Evolutionary conservation across 2,797 vertebrate genomes (phyloP).

Genomic region (Lepilemur ruficaudatus): DNA sequence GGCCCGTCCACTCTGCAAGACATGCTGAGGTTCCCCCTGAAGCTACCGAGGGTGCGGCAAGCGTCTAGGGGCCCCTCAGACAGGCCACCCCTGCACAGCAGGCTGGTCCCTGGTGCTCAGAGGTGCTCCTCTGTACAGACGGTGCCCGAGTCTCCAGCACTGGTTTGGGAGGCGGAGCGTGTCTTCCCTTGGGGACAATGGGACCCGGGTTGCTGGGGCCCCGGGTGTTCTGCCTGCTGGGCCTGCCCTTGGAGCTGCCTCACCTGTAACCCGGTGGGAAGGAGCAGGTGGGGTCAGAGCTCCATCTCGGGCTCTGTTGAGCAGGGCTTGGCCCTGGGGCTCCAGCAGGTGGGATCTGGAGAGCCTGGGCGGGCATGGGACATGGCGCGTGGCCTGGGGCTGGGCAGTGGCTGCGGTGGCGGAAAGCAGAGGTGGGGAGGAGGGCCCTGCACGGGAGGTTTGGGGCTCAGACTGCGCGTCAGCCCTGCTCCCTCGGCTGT

Average conservation of each 20-base stretch:
- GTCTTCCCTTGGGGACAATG: not conserved
- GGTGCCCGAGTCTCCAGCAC: rapidly evolving
- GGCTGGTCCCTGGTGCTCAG: too few relatives aligned
- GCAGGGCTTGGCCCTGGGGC: not conserved
- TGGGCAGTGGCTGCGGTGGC: not conserved
- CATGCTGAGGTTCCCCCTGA: not conserved
- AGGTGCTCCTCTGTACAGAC: not conserved
- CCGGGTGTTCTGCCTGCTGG: not conserved
- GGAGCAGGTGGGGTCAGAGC: not conserved
- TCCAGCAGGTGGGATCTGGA: not conserved
- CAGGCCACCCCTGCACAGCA: not conserved
- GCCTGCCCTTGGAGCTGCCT: not conserved
- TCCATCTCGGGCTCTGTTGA: not conserved
- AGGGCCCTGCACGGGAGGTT: not conserved
- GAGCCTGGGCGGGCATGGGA: not conserved
- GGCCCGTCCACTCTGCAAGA: not conserved
- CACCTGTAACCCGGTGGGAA: not conserved
- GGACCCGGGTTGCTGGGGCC: not conserved
- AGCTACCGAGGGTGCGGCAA: not conserved
- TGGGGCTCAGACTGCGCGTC: not conserved
- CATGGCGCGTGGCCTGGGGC: not conserved
- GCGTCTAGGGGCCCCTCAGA: not conserved
- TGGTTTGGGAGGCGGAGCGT: not conserved
- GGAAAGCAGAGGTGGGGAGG: not conserved
- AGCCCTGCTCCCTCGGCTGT: not conserved